Conservation (phyloP, 2,888 invertebrate species). For the Metalampra italica region DNA sequence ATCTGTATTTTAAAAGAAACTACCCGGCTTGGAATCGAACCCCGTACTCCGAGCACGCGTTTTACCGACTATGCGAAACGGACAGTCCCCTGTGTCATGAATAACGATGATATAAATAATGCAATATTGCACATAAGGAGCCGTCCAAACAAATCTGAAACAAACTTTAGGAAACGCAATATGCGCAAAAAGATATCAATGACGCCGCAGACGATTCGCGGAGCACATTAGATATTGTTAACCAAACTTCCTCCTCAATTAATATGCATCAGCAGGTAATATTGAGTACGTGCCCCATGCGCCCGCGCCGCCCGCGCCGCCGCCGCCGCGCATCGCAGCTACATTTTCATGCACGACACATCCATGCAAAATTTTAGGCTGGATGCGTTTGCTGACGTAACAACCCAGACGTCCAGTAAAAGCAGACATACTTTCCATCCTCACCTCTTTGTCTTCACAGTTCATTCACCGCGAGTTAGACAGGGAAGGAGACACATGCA, state of each 20-base stretch:
- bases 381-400: constrained; percentile 71
- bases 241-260: constrained; percentile 76
- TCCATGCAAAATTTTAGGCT: constrained; percentile 78
- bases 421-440: constrained; percentile 58
- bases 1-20: too few species aligned
- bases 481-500: constrained; percentile 56
- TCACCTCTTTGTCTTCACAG: constrained; percentile 54
- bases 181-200: constrained; percentile 65
- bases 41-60: too few species aligned
- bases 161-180: constrained; percentile 50
- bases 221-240: constrained; percentile 77
- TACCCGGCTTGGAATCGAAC: too few species aligned
- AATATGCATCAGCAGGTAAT: constrained; percentile 76
- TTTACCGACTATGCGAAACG: too few species aligned
- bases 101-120: constrained; percentile 51
- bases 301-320: constrained; percentile 36
- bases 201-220: constrained; percentile 57
- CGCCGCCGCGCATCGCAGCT: constrained; percentile 27
- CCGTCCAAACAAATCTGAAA: constrained; percentile 48
- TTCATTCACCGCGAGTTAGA: constrained; percentile 49
- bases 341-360: constrained; percentile 71
- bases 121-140: constrained; percentile 63
- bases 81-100: too few species aligned
- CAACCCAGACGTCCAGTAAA: constrained; percentile 57
- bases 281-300: constrained; percentile 62